Conservation (phyloP, 2,888 invertebrate genomes). For the Cantharis flavilabris region DNA sequence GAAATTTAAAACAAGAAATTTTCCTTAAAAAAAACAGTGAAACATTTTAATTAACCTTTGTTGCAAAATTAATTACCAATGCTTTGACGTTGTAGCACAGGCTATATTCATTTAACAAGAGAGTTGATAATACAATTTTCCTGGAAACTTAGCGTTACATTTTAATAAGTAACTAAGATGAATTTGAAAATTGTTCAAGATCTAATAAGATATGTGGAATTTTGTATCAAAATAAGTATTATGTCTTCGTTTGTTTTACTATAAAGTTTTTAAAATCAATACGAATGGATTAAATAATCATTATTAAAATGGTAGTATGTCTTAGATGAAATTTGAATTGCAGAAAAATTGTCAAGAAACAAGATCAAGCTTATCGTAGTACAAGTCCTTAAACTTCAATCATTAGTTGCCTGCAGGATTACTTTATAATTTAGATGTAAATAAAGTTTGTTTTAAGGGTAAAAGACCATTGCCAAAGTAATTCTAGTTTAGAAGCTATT, state of each 20-base stretch:
- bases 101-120: not conserved
- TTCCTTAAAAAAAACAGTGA: not conserved
- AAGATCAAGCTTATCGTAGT: too few relatives aligned
- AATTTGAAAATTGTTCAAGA: not conserved
- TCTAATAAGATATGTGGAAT: not conserved
- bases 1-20: not conserved
- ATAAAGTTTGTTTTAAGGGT: too few relatives aligned
- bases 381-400: too few relatives aligned
- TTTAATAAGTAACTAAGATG: not conserved
- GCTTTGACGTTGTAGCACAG: not conserved
- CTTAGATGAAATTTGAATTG: too few relatives aligned
- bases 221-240: not conserved
- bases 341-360: too few relatives aligned
- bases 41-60: not conserved
- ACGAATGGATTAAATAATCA: too few relatives aligned
- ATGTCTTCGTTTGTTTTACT: not conserved
- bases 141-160: not conserved
- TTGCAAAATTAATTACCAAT: not conserved
- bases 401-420: too few relatives aligned
- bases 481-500: too few relatives aligned
- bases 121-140: not conserved
- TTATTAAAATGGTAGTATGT: too few relatives aligned
- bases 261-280: not conserved
- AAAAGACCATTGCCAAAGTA: too few relatives aligned
- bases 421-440: too few relatives aligned